Conservation (phyloP, 2,113 vertebrate genomes). For the Lophura nycthemera region DNA sequence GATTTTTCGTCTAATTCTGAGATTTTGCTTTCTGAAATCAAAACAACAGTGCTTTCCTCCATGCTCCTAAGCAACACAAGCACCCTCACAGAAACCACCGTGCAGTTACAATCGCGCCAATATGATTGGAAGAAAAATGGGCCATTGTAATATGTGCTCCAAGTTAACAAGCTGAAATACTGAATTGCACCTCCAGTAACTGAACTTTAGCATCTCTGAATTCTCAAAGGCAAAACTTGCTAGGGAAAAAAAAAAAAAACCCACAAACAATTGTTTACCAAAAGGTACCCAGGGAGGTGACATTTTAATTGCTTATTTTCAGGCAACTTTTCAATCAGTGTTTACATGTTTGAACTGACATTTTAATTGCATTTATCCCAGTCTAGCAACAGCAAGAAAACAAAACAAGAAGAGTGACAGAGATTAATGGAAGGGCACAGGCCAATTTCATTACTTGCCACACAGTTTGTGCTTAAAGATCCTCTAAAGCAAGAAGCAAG, state of each 20-base stretch:
- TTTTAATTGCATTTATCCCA: background rate
- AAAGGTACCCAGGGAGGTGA: background rate
- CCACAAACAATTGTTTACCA: background rate
- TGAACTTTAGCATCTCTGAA: background rate
- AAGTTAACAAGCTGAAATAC: background rate
- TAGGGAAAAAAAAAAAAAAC: background rate
- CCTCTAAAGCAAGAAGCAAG: background rate
- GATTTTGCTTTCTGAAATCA: conserved; percentile 6
- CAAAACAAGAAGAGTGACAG: background rate
- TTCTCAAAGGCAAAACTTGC: background rate
- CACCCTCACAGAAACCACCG: background rate
- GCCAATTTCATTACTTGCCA: background rate
- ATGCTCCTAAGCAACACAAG: background rate
- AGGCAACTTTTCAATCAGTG: background rate
- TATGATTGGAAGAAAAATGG: background rate
- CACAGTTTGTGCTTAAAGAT: background rate
- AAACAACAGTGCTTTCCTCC: background rate
- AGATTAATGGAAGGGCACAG: background rate
- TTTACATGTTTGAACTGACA: background rate
- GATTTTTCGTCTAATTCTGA: background rate
- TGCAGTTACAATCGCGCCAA: background rate
- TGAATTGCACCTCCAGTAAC: background rate
- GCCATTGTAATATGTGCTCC: background rate
- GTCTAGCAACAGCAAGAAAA: background rate
- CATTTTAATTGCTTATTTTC: background rate